Evolutionary conservation across 1,140 invertebrate species (phyloP).

Genomic region (Augochlora pura): DNA sequence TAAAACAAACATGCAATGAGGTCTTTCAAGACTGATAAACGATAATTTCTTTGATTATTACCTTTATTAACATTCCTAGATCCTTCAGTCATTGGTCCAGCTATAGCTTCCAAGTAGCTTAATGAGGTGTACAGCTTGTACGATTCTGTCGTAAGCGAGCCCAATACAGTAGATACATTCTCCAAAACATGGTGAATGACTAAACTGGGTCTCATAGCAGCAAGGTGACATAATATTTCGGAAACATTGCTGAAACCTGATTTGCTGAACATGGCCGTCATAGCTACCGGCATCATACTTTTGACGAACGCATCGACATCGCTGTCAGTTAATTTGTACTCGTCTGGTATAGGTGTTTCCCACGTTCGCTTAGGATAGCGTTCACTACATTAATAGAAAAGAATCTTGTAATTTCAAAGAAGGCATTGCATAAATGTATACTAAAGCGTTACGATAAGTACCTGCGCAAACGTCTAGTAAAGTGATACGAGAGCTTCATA

Average conservation of each 20-base stretch:
- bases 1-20: slow-evolving; percentile 41
- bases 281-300: slow-evolving; percentile 84
- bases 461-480: slow-evolving; percentile 83
- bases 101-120: slow-evolving; percentile 87
- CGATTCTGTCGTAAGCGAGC: slow-evolving; percentile 93
- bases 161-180: slow-evolving; percentile 88
- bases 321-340: slow-evolving; percentile 87
- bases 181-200: slow-evolving; percentile 92
- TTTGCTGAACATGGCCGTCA: slow-evolving; percentile 90
- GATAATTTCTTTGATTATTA: slow-evolving; percentile 23
- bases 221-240: slow-evolving; percentile 87
- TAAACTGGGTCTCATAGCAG: slow-evolving; percentile 89
- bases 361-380: slow-evolving; percentile 84
- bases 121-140: slow-evolving; percentile 91
- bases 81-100: slow-evolving; percentile 85
- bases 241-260: slow-evolving; percentile 84
- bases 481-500: slow-evolving; percentile 82
- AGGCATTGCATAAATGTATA: neutral
- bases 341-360: slow-evolving; percentile 85
- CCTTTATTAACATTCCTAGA: slow-evolving; percentile 78
- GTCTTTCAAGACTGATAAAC: neutral
- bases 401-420: neutral
- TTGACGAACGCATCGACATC: slow-evolving; percentile 93
- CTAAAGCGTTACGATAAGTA: slow-evolving; percentile 53
- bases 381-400: slow-evolving; percentile 78